Evolutionary conservation across 2,113 vertebrate genomes (phyloP).

Genomic region (Clarias magur): DNA sequence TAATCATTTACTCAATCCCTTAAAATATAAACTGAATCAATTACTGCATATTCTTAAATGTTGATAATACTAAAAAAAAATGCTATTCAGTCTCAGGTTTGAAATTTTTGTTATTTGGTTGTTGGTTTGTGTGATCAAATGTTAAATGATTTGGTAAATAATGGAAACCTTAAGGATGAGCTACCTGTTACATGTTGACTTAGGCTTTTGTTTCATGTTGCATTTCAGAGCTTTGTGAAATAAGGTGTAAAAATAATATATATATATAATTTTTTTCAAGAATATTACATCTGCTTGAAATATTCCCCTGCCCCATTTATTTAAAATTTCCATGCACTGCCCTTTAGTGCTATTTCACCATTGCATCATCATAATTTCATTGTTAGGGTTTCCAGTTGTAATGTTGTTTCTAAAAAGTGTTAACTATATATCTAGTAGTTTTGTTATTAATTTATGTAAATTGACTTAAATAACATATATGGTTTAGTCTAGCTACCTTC

Average conservation of each 20-base stretch:
- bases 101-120: neutral
- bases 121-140: neutral
- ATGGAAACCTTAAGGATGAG: neutral
- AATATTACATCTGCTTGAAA: neutral
- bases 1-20: neutral
- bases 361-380: neutral
- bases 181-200: neutral
- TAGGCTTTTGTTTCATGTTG: neutral
- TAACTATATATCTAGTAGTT: neutral
- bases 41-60: neutral
- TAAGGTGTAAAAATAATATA: neutral
- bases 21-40: neutral
- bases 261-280: neutral
- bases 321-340: neutral
- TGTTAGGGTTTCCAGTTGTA: neutral
- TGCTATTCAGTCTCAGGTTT: neutral
- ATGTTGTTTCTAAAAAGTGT: neutral
- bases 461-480: constrained; percentile 3
- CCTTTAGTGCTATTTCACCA: neutral
- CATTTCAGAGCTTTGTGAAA: neutral
- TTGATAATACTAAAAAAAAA: neutral
- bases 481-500: neutral
- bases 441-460: neutral
- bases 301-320: neutral
- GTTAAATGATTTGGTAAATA: neutral